Percentiles rank a stretch among this genome's conserved stretches.
Evolutionary conservation across 35 echinoderm and acorn worm genomes (phyloP).

Genomic region (Holothuria glaberrima): DNA sequence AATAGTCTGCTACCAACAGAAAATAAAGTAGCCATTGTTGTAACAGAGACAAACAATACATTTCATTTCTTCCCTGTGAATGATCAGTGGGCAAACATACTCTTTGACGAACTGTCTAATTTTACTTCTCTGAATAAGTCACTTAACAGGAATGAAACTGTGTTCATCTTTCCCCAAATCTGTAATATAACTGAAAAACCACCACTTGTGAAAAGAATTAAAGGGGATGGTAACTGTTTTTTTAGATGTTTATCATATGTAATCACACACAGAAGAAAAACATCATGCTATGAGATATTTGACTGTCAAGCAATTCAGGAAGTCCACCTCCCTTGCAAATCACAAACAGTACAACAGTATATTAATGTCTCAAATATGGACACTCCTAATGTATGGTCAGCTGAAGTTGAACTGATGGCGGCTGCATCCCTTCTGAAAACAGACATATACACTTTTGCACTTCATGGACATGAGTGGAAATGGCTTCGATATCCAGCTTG

Average conservation of each 20-base stretch:
- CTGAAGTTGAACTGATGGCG: conserved; percentile 15
- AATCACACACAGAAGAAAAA: conserved; percentile 11
- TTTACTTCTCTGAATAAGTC: background rate
- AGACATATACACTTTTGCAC: conserved; percentile 5
- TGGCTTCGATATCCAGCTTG: background rate
- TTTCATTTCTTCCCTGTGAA: conserved; percentile 21
- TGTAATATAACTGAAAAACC: background rate
- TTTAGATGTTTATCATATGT: too few relatives aligned
- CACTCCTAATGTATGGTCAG: background rate
- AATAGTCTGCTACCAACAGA: background rate
- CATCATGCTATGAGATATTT: background rate
- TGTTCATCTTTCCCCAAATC: background rate
- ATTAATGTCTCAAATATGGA: background rate
- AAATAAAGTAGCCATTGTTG: background rate
- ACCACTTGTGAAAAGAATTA: background rate
- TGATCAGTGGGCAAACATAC: background rate
- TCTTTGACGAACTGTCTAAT: background rate
- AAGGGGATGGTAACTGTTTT: too few relatives aligned
- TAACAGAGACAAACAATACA: background rate
- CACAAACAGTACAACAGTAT: conserved; percentile 1
- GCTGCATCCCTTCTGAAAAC: conserved; percentile 5
- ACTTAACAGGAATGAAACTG: background rate
- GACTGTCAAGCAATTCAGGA: background rate
- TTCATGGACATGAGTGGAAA: background rate
- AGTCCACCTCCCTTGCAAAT: background rate